phyloP scores from a whole-genome alignment of 2,113 vertebrate species.

The Lophura nycthemera region DNA sequence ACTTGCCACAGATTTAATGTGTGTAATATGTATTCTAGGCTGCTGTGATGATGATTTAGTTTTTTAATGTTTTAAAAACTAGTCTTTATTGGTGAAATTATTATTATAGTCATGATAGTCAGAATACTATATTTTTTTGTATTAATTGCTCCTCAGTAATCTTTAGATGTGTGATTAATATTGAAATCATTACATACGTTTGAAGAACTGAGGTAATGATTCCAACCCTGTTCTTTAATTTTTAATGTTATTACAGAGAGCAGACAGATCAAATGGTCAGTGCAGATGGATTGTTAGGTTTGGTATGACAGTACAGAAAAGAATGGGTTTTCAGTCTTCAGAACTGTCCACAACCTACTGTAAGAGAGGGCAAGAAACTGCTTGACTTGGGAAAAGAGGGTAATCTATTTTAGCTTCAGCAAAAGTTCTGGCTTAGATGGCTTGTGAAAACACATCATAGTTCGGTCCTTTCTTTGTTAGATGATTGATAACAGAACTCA shows the following conservation, averaged over 20 bases:
- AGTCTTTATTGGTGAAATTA: no score
- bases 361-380: not conserved
- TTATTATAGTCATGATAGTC: not conserved
- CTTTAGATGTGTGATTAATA: not conserved
- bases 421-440: not conserved
- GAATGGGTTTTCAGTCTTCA: not conserved
- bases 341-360: not conserved
- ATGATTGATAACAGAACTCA: not conserved
- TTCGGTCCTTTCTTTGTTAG: not conserved
- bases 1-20: not conserved
- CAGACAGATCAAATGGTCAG: not conserved
- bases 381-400: not conserved
- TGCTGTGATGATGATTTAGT: not conserved
- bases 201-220: not conserved
- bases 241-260: not conserved
- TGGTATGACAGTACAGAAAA: not conserved
- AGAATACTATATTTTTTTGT: not conserved
- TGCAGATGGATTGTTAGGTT: not conserved
- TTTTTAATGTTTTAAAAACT: not conserved
- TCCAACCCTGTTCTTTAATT: not conserved
- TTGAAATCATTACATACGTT: not conserved
- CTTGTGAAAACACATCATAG: not conserved
- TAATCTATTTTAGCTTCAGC: not conserved
- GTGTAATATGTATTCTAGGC: not conserved
- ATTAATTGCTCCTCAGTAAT: not conserved